Conservation (phyloP, 2,113 vertebrate genomes). For the Bos indicus region DNA sequence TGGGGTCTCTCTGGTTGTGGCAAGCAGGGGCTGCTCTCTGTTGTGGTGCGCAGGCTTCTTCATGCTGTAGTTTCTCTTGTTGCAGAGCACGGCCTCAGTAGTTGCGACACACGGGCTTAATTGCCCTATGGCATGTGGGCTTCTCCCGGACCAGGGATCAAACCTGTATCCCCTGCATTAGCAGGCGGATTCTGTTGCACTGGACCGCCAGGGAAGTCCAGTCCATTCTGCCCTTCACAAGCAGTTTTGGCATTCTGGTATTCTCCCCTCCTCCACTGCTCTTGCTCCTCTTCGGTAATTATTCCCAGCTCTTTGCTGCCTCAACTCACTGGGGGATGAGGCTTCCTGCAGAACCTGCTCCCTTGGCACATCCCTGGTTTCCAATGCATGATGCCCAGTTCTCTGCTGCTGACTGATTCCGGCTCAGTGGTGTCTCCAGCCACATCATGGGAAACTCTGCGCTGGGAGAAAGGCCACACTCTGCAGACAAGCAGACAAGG, state of each 20-base stretch:
- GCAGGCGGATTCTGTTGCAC: neutral
- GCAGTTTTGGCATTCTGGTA: neutral
- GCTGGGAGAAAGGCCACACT: neutral
- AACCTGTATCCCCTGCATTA: neutral
- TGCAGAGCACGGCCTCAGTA: neutral
- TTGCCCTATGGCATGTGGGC: neutral
- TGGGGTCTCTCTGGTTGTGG: neutral
- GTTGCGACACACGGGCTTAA: neutral
- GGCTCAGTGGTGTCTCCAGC: neutral
- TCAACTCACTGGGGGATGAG: neutral
- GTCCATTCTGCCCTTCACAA: neutral
- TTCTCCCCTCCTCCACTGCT: neutral
- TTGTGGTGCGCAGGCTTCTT: rapidly evolving
- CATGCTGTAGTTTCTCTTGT: neutral
- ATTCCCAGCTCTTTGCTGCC: neutral
- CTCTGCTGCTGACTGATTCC: neutral
- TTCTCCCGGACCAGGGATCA: neutral
- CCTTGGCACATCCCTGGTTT: neutral
- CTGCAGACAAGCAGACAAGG: neutral
- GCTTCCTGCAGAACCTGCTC: neutral
- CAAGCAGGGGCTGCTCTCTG: neutral
- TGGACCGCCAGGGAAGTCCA: neutral
- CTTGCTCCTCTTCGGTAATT: neutral
- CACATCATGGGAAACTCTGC: neutral
- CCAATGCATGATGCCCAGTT: neutral